Conservation (phyloP, 2,113 vertebrate species). For the Deroptyus accipitrinus region DNA sequence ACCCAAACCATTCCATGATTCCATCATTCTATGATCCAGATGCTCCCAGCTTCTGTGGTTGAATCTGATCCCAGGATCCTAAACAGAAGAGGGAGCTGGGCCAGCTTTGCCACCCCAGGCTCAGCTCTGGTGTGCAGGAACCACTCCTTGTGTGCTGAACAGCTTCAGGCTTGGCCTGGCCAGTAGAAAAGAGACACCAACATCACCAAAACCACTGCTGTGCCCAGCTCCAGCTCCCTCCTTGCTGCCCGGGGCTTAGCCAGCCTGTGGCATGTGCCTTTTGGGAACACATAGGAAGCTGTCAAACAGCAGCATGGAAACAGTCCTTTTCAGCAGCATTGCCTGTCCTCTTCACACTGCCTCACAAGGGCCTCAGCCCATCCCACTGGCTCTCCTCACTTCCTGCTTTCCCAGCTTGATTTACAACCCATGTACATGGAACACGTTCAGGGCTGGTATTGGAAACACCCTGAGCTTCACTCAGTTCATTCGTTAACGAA, state of each 20-base stretch:
- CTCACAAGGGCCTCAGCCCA: neutral
- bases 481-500: neutral
- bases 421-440: neutral
- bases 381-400: accelerated
- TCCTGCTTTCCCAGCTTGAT: neutral
- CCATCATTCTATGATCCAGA: neutral
- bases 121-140: neutral
- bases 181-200: neutral
- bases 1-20: neutral
- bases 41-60: neutral
- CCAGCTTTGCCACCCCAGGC: neutral
- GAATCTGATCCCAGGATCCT: neutral
- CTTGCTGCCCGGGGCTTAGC: accelerated
- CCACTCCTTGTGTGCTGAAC: neutral
- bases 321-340: neutral
- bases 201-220: accelerated
- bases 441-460: neutral
- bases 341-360: neutral
- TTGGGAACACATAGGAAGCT: neutral
- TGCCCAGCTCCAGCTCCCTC: accelerated
- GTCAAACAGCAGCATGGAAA: neutral
- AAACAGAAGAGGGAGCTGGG: neutral
- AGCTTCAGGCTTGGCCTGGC: neutral
- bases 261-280: accelerated
- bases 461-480: neutral